phyloP scores from a whole-genome alignment of 1,140 invertebrate genomes.

The Drosophila ambigua region DNA sequence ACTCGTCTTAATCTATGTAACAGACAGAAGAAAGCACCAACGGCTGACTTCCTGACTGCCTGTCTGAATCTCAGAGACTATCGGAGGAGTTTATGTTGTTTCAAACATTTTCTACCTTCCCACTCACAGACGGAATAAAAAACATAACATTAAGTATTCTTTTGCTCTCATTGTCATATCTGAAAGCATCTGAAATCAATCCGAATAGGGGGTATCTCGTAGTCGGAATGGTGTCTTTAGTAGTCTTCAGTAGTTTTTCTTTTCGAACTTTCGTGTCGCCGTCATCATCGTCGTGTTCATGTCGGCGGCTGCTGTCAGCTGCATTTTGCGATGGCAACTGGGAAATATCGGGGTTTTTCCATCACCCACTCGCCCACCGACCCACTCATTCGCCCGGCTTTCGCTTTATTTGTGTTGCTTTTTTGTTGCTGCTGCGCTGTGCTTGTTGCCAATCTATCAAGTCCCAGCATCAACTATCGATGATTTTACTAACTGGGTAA shows the following conservation, averaged over 20 bases:
- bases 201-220: constrained; percentile 7
- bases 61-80: too few species aligned
- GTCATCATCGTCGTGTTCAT: constrained; percentile 19
- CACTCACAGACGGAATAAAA: too few species aligned
- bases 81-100: too few species aligned
- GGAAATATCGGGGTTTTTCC: constrained; percentile 34
- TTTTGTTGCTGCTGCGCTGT: constrained; percentile 6
- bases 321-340: constrained; percentile 52
- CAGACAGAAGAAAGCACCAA: too few species aligned
- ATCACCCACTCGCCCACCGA: not conserved
- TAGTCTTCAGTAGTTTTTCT: not conserved
- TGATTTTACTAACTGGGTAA: constrained; percentile 42
- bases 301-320: constrained; percentile 51
- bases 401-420: constrained; percentile 4
- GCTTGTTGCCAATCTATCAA: constrained; percentile 55
- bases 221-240: constrained; percentile 1
- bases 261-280: constrained; percentile 3
- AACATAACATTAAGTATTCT: too few species aligned
- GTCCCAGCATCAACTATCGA: constrained; percentile 47
- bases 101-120: too few species aligned
- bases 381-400: constrained; percentile 14
- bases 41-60: too few species aligned
- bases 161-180: too few species aligned
- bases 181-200: too few species aligned
- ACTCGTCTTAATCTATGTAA: too few species aligned